phyloP scores from a whole-genome alignment of 2,797 vertebrate genomes.

The Semaprochilodus insignis region DNA sequence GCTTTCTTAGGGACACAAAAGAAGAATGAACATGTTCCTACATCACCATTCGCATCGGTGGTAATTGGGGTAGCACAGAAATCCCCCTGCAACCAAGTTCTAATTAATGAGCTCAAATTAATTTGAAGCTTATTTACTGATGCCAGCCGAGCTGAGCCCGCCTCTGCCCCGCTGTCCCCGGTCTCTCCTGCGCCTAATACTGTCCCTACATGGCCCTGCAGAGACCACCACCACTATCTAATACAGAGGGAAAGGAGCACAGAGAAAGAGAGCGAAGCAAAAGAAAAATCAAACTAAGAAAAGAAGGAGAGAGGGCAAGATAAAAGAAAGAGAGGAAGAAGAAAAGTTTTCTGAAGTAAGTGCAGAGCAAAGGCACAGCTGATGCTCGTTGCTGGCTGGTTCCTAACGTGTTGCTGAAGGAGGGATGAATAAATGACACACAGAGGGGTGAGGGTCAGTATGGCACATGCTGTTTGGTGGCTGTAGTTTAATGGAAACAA shows the following conservation, averaged over 20 bases:
- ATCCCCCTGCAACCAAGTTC: conserved; percentile 72
- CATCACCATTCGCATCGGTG: conserved; percentile 72
- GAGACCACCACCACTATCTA: conserved; percentile 66
- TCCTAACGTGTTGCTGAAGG: no score
- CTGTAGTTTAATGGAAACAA: no score
- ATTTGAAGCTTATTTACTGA: conserved; percentile 75
- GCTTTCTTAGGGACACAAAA: conserved; percentile 68
- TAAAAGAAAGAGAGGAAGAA: no score
- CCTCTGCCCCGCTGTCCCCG: conserved; percentile 62
- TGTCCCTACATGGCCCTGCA: conserved; percentile 28
- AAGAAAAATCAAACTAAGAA: no score
- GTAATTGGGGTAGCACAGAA: conserved; percentile 70
- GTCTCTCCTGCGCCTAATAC: conserved; percentile 23
- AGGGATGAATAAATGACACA: no score
- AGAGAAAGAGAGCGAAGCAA: background rate
- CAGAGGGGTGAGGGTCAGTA: no score
- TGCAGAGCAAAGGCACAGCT: no score
- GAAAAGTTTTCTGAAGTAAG: no score
- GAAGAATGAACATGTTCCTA: conserved; percentile 71
- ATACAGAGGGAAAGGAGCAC: conserved; percentile 58
- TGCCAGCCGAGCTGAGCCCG: conserved; percentile 68
- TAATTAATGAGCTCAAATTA: conserved; percentile 80
- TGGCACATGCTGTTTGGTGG: no score
- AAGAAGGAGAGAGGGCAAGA: no score
- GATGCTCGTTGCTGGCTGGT: no score